Conservation (phyloP, 2,113 vertebrate species). For the Crypturellus undulatus region DNA sequence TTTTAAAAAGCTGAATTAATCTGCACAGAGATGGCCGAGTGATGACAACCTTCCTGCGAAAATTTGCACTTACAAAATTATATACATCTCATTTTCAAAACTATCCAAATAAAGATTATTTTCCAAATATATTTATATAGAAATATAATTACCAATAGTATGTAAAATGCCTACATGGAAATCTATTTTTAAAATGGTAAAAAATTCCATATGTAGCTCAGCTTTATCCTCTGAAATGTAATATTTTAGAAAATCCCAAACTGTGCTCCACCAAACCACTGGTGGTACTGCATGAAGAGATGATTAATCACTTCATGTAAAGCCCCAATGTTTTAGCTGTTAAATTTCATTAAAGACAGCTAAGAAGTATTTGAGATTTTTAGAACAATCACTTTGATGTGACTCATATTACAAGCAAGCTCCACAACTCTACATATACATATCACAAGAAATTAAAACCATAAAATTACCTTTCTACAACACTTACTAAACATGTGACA, state of each 20-base stretch:
- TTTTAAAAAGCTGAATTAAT: background rate
- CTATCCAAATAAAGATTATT: background rate
- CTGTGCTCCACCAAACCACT: background rate
- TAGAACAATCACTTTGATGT: background rate
- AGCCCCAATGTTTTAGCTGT: background rate
- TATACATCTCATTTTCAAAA: background rate
- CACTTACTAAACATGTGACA: background rate
- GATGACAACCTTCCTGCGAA: background rate
- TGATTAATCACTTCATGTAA: background rate
- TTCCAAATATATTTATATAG: background rate
- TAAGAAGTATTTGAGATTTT: background rate
- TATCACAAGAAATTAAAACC: background rate
- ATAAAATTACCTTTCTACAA: background rate
- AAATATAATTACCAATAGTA: rapidly evolving
- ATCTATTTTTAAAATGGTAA: background rate
- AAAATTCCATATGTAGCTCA: background rate
- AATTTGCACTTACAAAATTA: background rate
- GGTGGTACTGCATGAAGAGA: background rate
- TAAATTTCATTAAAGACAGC: background rate
- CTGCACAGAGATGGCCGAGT: background rate
- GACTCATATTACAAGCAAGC: background rate
- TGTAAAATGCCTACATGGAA: background rate
- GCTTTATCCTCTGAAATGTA: background rate
- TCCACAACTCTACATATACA: background rate
- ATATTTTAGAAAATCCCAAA: background rate